Evolutionary conservation across 1,140 invertebrate genomes (phyloP).

Genomic region (Muscidifurax raptorellus): DNA sequence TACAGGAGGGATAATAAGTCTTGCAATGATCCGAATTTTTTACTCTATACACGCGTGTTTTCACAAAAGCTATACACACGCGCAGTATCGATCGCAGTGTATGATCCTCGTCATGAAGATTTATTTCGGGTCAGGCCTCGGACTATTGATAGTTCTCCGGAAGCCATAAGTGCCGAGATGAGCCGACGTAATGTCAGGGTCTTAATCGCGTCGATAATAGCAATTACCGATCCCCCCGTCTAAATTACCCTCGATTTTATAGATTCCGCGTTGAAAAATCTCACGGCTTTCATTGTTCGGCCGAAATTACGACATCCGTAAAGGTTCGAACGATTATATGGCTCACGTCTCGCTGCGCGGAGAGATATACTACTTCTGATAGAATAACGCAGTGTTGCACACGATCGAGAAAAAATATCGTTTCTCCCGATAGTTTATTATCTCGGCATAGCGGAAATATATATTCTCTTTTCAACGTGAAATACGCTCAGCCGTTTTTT

Average conservation of each 20-base stretch:
- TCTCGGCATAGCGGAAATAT: too few relatives aligned
- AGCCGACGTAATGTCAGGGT: not conserved
- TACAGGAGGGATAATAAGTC: too few relatives aligned
- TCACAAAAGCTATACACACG: not conserved
- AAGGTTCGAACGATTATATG: not conserved
- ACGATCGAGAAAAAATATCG: too few relatives aligned
- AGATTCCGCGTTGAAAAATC: not conserved
- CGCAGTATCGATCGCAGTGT: not conserved
- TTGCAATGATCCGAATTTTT: too few relatives aligned
- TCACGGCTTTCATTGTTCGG: not conserved
- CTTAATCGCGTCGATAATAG: not conserved
- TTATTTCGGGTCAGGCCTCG: not conserved
- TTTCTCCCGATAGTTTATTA: too few relatives aligned
- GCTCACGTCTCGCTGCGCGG: not conserved
- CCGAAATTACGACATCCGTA: not conserved
- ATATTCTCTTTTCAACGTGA: not conserved
- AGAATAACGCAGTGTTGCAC: not conserved
- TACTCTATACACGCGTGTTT: too few relatives aligned
- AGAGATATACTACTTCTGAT: not conserved
- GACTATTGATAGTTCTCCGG: not conserved
- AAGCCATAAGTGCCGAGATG: not conserved
- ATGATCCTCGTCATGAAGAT: not conserved
- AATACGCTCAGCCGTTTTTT: not conserved
- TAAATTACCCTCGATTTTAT: not conserved
- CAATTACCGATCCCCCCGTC: not conserved